Evolutionary conservation across 1,140 invertebrate genomes (phyloP).

Genomic region (Plectus sambesii): DNA sequence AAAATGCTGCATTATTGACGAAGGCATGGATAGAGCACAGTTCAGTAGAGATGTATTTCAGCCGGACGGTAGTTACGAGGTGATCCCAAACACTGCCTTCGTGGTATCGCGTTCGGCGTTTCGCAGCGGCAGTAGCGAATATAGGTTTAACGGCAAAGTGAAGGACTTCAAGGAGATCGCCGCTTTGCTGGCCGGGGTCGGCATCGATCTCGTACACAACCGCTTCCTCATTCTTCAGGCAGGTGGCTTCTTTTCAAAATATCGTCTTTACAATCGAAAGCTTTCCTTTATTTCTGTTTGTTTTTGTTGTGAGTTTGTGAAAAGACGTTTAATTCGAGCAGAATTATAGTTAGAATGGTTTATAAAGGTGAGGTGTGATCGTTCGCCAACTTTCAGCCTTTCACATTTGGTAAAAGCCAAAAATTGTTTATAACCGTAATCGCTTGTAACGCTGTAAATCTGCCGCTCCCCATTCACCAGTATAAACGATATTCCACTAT

Average conservation of each 20-base stretch:
- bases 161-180: conserved; percentile 27
- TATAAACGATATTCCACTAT: no score
- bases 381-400: no score
- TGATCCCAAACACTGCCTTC: no score
- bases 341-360: no score
- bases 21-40: no score
- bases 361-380: no score
- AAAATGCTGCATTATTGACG: no score
- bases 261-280: not conserved
- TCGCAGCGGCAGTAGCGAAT: conserved; percentile 66
- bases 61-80: conserved; percentile 58
- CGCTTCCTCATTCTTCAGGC: conserved; percentile 93
- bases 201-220: conserved; percentile 92
- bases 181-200: conserved; percentile 57
- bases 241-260: conserved; percentile 10
- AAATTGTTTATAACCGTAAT: no score
- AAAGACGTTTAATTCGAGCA: conserved; percentile 49
- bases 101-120: conserved; percentile 67
- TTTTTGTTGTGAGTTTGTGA: not conserved
- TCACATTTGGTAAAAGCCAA: no score
- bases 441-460: not conserved
- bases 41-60: conserved; percentile 35
- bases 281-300: not conserved
- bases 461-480: no score
- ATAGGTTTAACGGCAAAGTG: conserved; percentile 22